These are phyloP conservation scores for Bombus superbus DNA, from an alignment of 1,140 invertebrate genomes.

Conservation along the genomic window DNA sequence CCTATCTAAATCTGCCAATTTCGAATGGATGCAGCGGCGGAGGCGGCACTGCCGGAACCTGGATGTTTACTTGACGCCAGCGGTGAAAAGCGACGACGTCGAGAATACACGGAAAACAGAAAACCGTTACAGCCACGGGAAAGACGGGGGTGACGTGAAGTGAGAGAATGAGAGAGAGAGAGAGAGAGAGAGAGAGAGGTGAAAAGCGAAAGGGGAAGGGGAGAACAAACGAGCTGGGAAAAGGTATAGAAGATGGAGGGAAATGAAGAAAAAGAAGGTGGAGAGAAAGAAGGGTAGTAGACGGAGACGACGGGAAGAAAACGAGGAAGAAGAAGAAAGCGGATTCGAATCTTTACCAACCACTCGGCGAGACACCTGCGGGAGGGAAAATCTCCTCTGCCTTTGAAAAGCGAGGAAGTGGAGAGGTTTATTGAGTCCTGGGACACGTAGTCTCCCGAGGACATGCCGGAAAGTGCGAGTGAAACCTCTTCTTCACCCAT, in stretches of 20 bases:
- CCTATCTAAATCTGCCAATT: constrained; percentile 67
- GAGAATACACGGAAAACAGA: constrained; percentile 39
- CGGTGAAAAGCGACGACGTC: constrained; percentile 58
- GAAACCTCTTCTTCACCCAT: constrained; percentile 59
- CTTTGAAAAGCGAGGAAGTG: constrained; percentile 68
- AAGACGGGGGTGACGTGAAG: constrained; percentile 10
- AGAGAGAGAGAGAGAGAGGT: neutral
- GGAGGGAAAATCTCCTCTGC: constrained; percentile 65
- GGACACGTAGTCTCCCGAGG: constrained; percentile 68
- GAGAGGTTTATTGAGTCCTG: constrained; percentile 72
- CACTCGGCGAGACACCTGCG: constrained; percentile 70
- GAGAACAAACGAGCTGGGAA: neutral
- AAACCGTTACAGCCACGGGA: neutral
- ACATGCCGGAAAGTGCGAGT: constrained; percentile 68
- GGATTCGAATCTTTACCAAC: constrained; percentile 72
- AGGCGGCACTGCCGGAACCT: constrained; percentile 35
- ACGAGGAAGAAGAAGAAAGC: constrained; percentile 63
- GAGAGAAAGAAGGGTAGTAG: neutral
- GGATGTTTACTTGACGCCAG: constrained; percentile 63
- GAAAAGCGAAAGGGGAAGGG: neutral
- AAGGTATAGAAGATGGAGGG: too few species aligned
- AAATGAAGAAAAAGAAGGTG: neutral
- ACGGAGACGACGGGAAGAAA: neutral
- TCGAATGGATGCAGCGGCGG: constrained; percentile 59
- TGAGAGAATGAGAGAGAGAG: neutral